A percentile compares a stretch with the other conserved stretches of the same genome.
Evolutionary conservation across 1,140 invertebrate species (phyloP).

Genomic region (Drosophila insularis): DNA sequence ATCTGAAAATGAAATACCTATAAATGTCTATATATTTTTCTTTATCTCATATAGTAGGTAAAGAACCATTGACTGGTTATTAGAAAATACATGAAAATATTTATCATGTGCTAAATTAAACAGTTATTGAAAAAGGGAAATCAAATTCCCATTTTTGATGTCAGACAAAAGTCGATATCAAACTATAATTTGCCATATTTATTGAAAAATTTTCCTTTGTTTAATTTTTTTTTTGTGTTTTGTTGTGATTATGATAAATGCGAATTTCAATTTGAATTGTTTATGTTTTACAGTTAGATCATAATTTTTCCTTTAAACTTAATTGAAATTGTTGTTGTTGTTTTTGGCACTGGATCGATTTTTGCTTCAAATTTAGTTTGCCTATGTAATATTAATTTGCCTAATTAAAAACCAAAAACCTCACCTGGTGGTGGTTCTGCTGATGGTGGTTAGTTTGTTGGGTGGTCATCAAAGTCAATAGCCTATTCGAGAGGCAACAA

Average conservation of each 20-base stretch:
- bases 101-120: neutral
- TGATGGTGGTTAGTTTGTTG: neutral
- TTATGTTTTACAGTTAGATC: neutral
- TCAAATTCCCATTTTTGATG: no score
- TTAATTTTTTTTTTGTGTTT: neutral
- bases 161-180: neutral
- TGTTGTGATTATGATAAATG: neutral
- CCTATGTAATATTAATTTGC: slow-evolving; percentile 63
- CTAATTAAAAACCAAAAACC: slow-evolving; percentile 63
- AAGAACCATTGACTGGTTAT: neutral
- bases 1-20: slow-evolving; percentile 33
- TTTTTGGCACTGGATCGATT: slow-evolving; percentile 34
- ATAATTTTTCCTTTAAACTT: neutral
- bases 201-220: no score
- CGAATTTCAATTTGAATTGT: neutral
- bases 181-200: neutral
- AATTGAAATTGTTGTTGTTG: slow-evolving; percentile 40
- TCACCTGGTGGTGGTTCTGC: neutral
- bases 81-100: neutral
- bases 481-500: slow-evolving; percentile 35
- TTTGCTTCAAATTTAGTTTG: slow-evolving; percentile 21
- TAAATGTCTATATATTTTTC: neutral
- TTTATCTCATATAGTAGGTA: neutral
- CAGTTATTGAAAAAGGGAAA: no score
- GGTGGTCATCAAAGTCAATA: slow-evolving; percentile 39